Percentiles rank a stretch among this genome's conserved stretches.
phyloP scores from a whole-genome alignment of 2,888 invertebrate species.

The Drosophila siamana region DNA sequence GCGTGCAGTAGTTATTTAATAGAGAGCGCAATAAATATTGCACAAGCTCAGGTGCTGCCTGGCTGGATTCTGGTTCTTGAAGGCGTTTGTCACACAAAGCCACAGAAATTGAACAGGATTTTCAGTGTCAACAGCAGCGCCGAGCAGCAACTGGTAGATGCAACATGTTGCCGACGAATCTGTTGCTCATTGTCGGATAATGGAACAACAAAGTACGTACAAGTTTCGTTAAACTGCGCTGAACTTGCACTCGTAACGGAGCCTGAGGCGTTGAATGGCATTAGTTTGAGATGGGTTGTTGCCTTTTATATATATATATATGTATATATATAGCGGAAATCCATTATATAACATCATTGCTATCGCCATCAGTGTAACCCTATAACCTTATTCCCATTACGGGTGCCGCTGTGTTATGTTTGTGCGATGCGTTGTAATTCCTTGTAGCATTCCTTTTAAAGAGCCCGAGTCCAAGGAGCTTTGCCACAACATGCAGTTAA shows the following conservation, averaged over 20 bases:
- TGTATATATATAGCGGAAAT: constrained; percentile 33
- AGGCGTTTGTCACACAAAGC: constrained; percentile 44
- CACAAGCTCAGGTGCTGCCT: constrained; percentile 70
- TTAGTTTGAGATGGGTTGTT: background rate
- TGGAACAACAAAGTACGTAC: constrained; percentile 38
- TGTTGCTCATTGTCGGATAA: constrained; percentile 56
- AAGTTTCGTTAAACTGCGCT: constrained; percentile 32
- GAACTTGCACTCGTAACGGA: constrained; percentile 19
- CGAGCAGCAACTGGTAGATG: constrained; percentile 28
- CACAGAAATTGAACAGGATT: constrained; percentile 44
- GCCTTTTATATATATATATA: background rate
- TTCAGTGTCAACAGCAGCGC: constrained; percentile 59
- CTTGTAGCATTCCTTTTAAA: constrained; percentile 64
- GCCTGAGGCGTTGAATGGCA: background rate
- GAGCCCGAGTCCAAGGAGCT: constrained; percentile 31
- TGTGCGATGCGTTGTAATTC: constrained; percentile 48
- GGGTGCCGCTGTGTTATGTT: constrained; percentile 21
- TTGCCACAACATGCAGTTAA: constrained; percentile 68
- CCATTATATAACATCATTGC: constrained; percentile 57
- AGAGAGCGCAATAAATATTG: constrained; percentile 79
- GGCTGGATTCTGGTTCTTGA: constrained; percentile 34
- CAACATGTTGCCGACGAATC: constrained; percentile 63
- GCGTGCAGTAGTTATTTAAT: constrained; percentile 70
- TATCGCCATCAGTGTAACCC: constrained; percentile 54
- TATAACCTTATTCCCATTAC: constrained; percentile 63